These are phyloP conservation scores for Diarsia rubi DNA, from an alignment of 2,888 invertebrate species.

Conservation along the genomic window DNA sequence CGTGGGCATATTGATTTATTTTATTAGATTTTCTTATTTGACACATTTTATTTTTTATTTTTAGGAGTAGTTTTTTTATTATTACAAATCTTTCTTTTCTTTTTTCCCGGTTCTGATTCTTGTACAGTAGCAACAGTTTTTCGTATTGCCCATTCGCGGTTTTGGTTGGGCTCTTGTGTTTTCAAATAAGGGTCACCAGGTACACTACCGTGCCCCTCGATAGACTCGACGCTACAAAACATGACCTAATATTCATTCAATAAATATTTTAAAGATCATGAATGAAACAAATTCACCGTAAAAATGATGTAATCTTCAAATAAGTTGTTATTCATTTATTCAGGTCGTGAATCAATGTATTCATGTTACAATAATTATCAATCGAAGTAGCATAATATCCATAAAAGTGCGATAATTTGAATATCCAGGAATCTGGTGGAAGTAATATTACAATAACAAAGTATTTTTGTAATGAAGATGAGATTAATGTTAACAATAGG, in stretches of 20 bases:
- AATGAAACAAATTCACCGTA: conserved; percentile 54
- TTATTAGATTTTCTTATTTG: no score
- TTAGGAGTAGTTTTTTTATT: no score
- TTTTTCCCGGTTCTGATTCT: no score
- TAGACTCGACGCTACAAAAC: neutral
- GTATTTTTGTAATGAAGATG: conserved; percentile 67
- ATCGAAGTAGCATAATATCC: conserved; percentile 54
- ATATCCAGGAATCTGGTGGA: conserved; percentile 32
- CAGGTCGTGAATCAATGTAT: conserved; percentile 56
- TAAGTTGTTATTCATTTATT: conserved; percentile 67
- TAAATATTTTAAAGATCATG: conserved; percentile 22
- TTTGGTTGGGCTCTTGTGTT: no score
- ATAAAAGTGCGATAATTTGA: conserved; percentile 46
- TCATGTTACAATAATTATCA: conserved; percentile 61
- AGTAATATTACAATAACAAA: conserved; percentile 73
- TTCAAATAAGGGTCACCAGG: no score
- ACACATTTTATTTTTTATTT: no score
- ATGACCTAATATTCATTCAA: conserved; percentile 28
- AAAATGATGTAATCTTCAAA: conserved; percentile 57
- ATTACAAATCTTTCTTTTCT: no score
- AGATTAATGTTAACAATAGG: conserved; percentile 73
- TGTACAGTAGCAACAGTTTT: no score
- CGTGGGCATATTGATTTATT: no score
- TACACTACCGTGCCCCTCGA: no score
- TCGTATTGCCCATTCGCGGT: no score